Base-by-base conservation (phyloP, 2,113 vertebrate genomes). In the Microcebus murinus region DNA sequence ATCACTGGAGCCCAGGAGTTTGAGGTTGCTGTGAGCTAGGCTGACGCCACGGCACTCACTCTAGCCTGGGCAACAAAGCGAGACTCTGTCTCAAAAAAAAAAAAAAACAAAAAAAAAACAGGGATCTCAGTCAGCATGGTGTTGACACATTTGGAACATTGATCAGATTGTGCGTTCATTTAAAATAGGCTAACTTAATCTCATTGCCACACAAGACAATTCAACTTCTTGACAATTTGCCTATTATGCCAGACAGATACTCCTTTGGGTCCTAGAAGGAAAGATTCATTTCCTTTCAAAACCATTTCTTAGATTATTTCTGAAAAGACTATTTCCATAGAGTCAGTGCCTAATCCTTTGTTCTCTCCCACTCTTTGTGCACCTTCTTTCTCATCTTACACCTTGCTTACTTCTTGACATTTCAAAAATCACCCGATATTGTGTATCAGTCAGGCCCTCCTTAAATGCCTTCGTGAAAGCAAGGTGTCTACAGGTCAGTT, bases 271-370 rank as follows among this genome's bases (percentile, higher is more conserved):
- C 36, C 27, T 61, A 61, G 42, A 84, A 81, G 39, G 34, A 90
- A 93, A 80, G 17, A 20, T 81, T 67, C 27, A 29, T 7, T 88
- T 96, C 25, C 65, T 85, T 91, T 85, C 48, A 76, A 87, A 76
- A 80, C 23, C 5, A 42, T 84, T 80, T 93, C n/a, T 90, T 57
- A 84, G 15, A 50, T 74, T 83, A 71, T 73, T 81, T 96, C 71
- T 85, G 59, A 84, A 91, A 84, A 91, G 61, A 36, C 21, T 29
- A 31, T 65, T 87, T 71, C 36, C 20, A 9, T 50, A 39, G n/a
- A 74, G 20, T 61, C 3, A 25, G 20, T 12, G 11, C 13, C 48
- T 71, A 82, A 73, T 15, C 48, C 67, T 88, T 77, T 74, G 39
- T 65, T 96, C 61, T 70, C 52, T 48, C n/a, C n/a, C 29, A 79